These are phyloP conservation scores for Pseudanteris insignis DNA, from an alignment of 2,888 invertebrate genomes.

Conservation along the genomic window DNA sequence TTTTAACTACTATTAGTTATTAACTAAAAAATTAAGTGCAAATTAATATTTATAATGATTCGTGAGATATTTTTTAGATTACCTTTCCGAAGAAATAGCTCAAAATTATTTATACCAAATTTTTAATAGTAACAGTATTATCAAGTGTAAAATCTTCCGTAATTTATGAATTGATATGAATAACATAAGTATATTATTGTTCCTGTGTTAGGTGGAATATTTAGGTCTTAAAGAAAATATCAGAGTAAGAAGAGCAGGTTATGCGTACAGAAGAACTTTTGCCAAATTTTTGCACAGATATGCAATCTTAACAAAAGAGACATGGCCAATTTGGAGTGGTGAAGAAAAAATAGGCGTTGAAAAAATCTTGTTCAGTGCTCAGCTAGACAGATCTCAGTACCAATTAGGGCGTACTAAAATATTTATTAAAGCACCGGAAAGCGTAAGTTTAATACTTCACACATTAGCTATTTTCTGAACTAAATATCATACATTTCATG, in stretches of 20 bases:
- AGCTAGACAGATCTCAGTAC: slow-evolving; percentile 72
- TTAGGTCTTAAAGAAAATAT: slow-evolving; percentile 76
- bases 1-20: too few species aligned
- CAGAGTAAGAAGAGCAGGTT: slow-evolving; percentile 74
- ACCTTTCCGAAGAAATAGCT: too few species aligned
- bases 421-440: slow-evolving; percentile 75
- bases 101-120: too few species aligned
- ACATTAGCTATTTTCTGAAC: too few species aligned
- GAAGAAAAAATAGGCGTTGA: slow-evolving; percentile 69
- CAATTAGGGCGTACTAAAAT: slow-evolving; percentile 75
- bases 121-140: too few species aligned
- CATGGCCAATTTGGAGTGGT: slow-evolving; percentile 71
- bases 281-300: slow-evolving; percentile 74
- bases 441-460: too few species aligned
- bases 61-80: too few species aligned
- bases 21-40: too few species aligned
- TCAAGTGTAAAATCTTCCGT: too few species aligned
- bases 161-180: too few species aligned
- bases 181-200: neutral
- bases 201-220: slow-evolving; percentile 70
- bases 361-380: slow-evolving; percentile 70
- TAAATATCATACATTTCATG: too few species aligned
- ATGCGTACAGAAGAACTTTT: slow-evolving; percentile 73
- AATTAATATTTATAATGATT: too few species aligned
- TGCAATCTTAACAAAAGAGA: slow-evolving; percentile 73